phyloP scores from a whole-genome alignment of 2,113 vertebrate species.

The Hepsetus odoe region DNA sequence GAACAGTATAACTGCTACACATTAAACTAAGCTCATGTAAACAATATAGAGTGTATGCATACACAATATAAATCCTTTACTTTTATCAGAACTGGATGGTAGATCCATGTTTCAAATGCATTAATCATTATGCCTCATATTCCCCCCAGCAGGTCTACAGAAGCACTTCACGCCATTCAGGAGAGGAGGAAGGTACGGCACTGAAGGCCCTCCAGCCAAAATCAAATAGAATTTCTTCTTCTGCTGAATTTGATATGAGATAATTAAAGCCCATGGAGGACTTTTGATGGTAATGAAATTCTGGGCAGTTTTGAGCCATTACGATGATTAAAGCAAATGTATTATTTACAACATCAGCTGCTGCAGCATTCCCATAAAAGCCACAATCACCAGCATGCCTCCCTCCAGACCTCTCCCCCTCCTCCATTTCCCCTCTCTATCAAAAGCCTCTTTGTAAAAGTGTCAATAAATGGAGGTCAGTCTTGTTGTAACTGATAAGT shows the following conservation, averaged over 20 bases:
- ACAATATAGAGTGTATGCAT: no score
- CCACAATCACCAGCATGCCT: slow-evolving; percentile 44
- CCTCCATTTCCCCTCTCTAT: slow-evolving; percentile 38
- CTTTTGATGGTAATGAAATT: slow-evolving; percentile 67
- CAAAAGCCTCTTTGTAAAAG: slow-evolving; percentile 42
- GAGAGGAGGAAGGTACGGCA: slow-evolving; percentile 38
- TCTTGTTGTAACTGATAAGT: slow-evolving; percentile 32
- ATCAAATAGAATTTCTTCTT: slow-evolving; percentile 64
- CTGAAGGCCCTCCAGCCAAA: slow-evolving; percentile 56
- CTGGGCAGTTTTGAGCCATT: slow-evolving; percentile 71
- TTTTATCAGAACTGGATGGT: background rate
- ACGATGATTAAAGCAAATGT: slow-evolving; percentile 73
- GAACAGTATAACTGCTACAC: no score
- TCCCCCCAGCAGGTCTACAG: slow-evolving; percentile 46
- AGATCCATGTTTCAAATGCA: background rate
- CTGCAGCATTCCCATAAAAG: slow-evolving; percentile 60
- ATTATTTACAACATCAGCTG: slow-evolving; percentile 76
- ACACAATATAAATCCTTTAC: background rate
- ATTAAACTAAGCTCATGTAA: no score
- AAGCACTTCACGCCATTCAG: slow-evolving; percentile 41
- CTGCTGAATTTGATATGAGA: slow-evolving; percentile 63
- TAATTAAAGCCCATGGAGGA: slow-evolving; percentile 68
- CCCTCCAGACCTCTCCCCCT: slow-evolving; percentile 34
- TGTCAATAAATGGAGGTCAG: slow-evolving; percentile 46
- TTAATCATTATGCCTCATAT: background rate